Base-by-base conservation (phyloP, 2,888 invertebrate genomes). In the Auanema freiburgensis region DNA sequence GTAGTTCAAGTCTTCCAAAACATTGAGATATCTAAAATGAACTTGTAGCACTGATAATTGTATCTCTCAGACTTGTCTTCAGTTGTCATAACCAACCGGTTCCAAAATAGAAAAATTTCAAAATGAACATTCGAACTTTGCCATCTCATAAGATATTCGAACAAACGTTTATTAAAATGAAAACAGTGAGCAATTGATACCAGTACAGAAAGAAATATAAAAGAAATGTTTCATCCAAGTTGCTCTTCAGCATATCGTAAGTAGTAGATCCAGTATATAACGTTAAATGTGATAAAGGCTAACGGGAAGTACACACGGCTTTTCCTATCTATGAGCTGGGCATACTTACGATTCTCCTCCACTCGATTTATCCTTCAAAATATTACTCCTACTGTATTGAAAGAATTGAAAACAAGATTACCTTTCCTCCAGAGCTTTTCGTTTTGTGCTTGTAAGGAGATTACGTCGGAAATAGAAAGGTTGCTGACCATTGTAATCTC, bases 181-280 rank as follows among this genome's bases (percentile, higher is more conserved):
- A n/a, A n/a, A n/a, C n/a, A n/a, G n/a, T n/a, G n/a, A n/a, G n/a
- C n/a, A n/a, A n/a, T n/a, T n/a, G n/a, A n/a, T n/a, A n/a, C n/a
- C n/a, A n/a, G n/a, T n/a, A 43, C 43, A 12, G 43, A 43, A n/a
- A 43, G n/a, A 43, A 43, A 43, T n/a, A n/a, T 12, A 43, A 43
- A 12, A 43, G 43, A 43, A 43, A 43, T 11, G 43, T 43, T 43
- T 51, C 11, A 51, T 21, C 18, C 16, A 21, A 51, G 14, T 21
- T 67, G 62, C 54, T 68, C 66, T 55, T 57, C 66, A 1, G 72
- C 74, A 24, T 69, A 72, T 21, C 70, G 63, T 10, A 76, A 50
- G 55, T 80, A 80, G 58, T 79, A 80, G 41, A 71, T 61, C 80
- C 80, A 80, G 62, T 79, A 80, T 24, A 71, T 63, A 16, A 72